A percentile compares a stretch with the other conserved stretches of the same genome.
Conservation (phyloP, 1,140 invertebrate genomes). For the Protaetia brevitarsis region DNA sequence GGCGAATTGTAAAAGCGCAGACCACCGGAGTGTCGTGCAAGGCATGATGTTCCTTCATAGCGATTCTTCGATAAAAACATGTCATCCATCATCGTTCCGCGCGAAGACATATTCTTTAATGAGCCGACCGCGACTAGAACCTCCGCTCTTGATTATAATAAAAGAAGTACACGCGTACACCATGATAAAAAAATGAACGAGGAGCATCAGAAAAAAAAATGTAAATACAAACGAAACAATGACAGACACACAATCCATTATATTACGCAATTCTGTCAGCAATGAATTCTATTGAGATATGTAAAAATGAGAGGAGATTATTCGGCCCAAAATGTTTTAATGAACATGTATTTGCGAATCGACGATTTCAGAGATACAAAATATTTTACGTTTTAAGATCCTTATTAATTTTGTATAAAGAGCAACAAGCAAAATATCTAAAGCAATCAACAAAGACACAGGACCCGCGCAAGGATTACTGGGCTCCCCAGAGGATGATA, state of each 20-base stretch:
- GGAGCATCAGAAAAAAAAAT: background rate
- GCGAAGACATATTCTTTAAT: slow-evolving; percentile 41
- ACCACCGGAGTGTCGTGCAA: slow-evolving; percentile 28
- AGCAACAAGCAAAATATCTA: too few species aligned
- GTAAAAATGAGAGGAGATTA: background rate
- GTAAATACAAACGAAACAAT: background rate
- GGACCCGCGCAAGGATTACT: too few species aligned
- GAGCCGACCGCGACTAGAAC: slow-evolving; percentile 41
- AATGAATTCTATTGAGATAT: too few species aligned
- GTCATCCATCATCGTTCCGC: slow-evolving; percentile 41
- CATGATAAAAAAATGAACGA: background rate
- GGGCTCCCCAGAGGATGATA: too few species aligned
- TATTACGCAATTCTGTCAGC: background rate
- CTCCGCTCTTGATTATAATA: slow-evolving; percentile 26
- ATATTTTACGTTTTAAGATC: too few species aligned
- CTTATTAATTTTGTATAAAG: too few species aligned
- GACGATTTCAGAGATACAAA: too few species aligned
- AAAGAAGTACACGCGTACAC: slow-evolving; percentile 7
- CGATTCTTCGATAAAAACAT: slow-evolving; percentile 38
- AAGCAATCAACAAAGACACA: too few species aligned
- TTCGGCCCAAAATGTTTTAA: too few species aligned
- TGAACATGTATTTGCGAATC: too few species aligned
- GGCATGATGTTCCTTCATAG: slow-evolving; percentile 25
- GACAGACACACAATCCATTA: background rate
- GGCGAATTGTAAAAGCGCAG: slow-evolving; percentile 2